phyloP scores from a whole-genome alignment of 2,888 invertebrate species.

The Dryomyza anilis region DNA sequence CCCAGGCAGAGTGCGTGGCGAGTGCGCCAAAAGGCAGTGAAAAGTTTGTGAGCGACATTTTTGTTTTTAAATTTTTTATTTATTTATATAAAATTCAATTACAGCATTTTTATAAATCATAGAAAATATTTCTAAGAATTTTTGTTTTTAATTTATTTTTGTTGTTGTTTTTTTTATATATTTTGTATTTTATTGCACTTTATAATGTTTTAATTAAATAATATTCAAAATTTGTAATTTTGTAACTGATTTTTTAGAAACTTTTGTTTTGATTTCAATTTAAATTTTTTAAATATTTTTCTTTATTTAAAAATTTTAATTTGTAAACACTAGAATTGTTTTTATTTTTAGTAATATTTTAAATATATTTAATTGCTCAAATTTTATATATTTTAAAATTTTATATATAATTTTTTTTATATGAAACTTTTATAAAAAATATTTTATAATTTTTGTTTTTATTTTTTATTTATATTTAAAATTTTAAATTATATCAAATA shows the following conservation, averaged over 20 bases:
- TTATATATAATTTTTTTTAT: too few relatives aligned
- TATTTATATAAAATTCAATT: background rate
- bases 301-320: too few relatives aligned
- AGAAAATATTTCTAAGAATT: too few relatives aligned
- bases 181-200: background rate
- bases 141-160: background rate
- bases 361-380: too few relatives aligned
- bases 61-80: slow-evolving; percentile 2
- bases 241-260: background rate
- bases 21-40: slow-evolving; percentile 58
- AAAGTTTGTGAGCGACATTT: slow-evolving; percentile 60
- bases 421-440: too few relatives aligned
- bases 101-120: background rate
- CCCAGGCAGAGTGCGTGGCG: slow-evolving; percentile 51
- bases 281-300: too few relatives aligned
- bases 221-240: background rate
- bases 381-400: too few relatives aligned
- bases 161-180: background rate
- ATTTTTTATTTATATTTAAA: too few relatives aligned
- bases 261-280: slow-evolving; percentile 26
- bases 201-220: background rate
- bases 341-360: too few relatives aligned
- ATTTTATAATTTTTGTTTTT: too few relatives aligned
- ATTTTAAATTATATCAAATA: too few relatives aligned
- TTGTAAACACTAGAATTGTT: too few relatives aligned